A percentile compares a stretch with the other conserved stretches of the same genome.
These are phyloP conservation scores for Paralichthys olivaceus DNA, from an alignment of 2,113 vertebrate genomes.

Conservation along the genomic window DNA sequence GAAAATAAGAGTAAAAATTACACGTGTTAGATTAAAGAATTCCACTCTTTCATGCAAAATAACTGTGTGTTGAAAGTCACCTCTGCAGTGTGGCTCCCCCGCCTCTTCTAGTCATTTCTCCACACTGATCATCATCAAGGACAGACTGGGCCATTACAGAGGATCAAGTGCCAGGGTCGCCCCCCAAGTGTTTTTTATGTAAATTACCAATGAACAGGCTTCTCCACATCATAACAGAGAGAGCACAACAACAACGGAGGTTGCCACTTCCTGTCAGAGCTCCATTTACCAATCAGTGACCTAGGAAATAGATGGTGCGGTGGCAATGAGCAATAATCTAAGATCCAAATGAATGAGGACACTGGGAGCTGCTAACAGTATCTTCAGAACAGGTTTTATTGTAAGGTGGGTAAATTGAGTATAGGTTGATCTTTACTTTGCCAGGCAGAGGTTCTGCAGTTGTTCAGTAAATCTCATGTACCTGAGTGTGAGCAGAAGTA, in stretches of 20 bases:
- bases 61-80: constrained; percentile 14
- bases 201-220: constrained; percentile 51
- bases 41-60: neutral
- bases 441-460: no score
- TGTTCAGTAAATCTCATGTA: no score
- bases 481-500: no score
- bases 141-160: constrained; percentile 46
- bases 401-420: neutral
- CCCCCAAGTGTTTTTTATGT: constrained; percentile 48
- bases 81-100: neutral
- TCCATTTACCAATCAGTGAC: constrained; percentile 60
- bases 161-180: constrained; percentile 31
- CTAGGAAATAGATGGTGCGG: constrained; percentile 18
- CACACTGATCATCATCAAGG: constrained; percentile 37
- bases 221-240: constrained; percentile 34
- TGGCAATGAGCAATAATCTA: neutral
- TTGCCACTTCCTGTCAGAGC: constrained; percentile 51
- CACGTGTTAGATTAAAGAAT: constrained; percentile 4
- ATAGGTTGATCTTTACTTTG: no score
- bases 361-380: neutral
- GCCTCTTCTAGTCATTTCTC: constrained; percentile 35
- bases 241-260: constrained; percentile 31
- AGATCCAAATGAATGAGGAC: constrained; percentile 17
- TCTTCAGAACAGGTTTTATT: constrained; percentile 1
- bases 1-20: neutral